These are phyloP conservation scores for Lepidocyrtinus sp. DNA, from an alignment of 2,888 invertebrate species.

Conservation along the genomic window DNA sequence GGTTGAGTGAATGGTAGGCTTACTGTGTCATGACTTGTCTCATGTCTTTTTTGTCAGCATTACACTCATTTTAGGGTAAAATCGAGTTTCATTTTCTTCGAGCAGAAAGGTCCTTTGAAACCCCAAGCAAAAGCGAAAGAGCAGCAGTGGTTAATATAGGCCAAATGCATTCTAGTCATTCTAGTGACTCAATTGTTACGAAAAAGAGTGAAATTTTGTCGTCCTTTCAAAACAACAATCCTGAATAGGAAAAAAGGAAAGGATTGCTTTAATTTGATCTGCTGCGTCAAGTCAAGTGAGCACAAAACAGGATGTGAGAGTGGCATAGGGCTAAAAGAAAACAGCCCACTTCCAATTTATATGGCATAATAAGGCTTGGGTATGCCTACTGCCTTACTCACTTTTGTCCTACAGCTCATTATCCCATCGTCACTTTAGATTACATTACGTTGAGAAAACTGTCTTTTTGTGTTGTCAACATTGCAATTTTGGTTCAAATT, in stretches of 20 bases:
- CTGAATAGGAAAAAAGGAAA: constrained; percentile 51
- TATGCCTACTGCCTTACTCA: too few species aligned
- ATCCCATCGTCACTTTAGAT: constrained; percentile 23
- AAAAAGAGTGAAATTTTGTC: constrained; percentile 45
- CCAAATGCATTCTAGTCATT: constrained; percentile 40
- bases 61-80: not conserved
- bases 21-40: too few species aligned
- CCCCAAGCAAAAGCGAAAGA: too few species aligned
- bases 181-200: constrained; percentile 51
- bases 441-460: too few species aligned
- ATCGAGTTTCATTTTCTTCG: not conserved
- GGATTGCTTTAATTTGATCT: constrained; percentile 19
- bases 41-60: not conserved
- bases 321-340: not conserved
- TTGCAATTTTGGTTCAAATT: constrained; percentile 3
- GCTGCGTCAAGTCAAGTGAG: constrained; percentile 23
- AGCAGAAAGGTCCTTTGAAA: not conserved
- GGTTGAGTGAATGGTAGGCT: too few species aligned
- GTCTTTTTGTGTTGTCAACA: too few species aligned
- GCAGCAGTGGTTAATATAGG: constrained; percentile 37
- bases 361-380: not conserved
- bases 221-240: not conserved
- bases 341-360: too few species aligned
- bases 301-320: constrained; percentile 12
- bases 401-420: not conserved